Evolutionary conservation across 2,888 invertebrate species (phyloP).

Genomic region (Habrosyne pyritoides): DNA sequence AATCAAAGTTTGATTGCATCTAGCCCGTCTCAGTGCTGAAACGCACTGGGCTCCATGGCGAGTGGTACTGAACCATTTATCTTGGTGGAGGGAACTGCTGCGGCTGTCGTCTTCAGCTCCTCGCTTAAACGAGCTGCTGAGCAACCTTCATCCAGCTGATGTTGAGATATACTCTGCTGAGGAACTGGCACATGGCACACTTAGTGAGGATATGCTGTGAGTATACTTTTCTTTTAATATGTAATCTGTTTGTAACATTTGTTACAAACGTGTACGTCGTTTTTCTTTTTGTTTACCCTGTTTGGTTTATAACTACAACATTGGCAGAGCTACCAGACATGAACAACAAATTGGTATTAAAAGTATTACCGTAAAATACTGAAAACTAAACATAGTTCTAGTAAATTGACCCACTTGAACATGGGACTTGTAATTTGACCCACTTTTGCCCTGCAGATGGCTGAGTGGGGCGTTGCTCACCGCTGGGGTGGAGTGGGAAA

Average conservation of each 20-base stretch:
- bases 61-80: conserved; percentile 89
- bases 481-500: conserved; percentile 88
- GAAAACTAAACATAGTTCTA: too few relatives aligned
- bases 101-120: conserved; percentile 89
- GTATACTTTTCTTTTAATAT: conserved; percentile 38
- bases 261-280: too few relatives aligned
- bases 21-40: conserved; percentile 81
- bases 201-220: conserved; percentile 65
- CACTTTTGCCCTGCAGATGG: conserved; percentile 77
- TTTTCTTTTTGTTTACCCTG: too few relatives aligned
- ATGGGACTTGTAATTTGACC: too few relatives aligned
- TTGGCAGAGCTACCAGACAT: too few relatives aligned
- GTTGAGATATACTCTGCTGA: conserved; percentile 43
- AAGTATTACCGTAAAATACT: too few relatives aligned
- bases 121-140: conserved; percentile 75
- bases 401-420: too few relatives aligned
- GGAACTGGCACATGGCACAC: conserved; percentile 34
- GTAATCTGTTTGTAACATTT: too few relatives aligned
- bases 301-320: too few relatives aligned
- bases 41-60: conserved; percentile 93
- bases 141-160: conserved; percentile 48
- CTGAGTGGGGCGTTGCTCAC: conserved; percentile 88
- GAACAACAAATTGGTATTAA: too few relatives aligned
- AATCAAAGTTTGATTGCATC: too few relatives aligned
- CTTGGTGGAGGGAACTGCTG: conserved; percentile 88